phyloP scores from a whole-genome alignment of 2,888 invertebrate species.

The Lysandra coridon region DNA sequence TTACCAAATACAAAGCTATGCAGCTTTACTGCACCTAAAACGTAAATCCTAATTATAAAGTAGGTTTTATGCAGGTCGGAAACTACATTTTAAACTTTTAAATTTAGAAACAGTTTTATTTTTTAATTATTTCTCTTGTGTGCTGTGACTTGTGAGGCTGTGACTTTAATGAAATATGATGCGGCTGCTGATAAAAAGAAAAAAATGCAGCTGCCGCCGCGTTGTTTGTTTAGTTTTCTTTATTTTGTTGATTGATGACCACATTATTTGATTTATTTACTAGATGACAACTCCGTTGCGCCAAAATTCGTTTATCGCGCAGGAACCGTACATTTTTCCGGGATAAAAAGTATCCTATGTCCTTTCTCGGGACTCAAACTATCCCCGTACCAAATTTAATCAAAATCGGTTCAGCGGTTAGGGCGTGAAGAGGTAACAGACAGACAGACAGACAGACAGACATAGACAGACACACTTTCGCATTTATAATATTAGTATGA shows the following conservation, averaged over 20 bases:
- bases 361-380: too few relatives aligned
- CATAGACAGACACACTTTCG: too few relatives aligned
- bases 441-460: too few relatives aligned
- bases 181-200: neutral
- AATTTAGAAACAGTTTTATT: neutral
- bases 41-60: conserved; percentile 6
- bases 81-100: conserved; percentile 12
- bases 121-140: neutral
- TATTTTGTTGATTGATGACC: neutral
- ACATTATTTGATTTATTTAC: too few relatives aligned
- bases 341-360: too few relatives aligned
- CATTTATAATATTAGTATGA: too few relatives aligned
- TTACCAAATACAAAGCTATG: conserved; percentile 18
- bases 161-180: conserved; percentile 10
- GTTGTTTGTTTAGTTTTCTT: neutral
- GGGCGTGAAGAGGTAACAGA: too few relatives aligned
- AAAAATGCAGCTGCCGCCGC: neutral
- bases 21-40: neutral
- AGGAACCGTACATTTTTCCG: too few relatives aligned
- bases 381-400: too few relatives aligned
- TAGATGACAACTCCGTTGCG: too few relatives aligned
- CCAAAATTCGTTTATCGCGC: too few relatives aligned
- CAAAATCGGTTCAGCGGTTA: too few relatives aligned
- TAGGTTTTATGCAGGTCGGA: conserved; percentile 4
- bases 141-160: neutral